Evolutionary conservation across 2,113 vertebrate genomes (phyloP), one percentile per base, ranked within the genome.

Genomic region (Nycticryphes semicollaris): DNA sequence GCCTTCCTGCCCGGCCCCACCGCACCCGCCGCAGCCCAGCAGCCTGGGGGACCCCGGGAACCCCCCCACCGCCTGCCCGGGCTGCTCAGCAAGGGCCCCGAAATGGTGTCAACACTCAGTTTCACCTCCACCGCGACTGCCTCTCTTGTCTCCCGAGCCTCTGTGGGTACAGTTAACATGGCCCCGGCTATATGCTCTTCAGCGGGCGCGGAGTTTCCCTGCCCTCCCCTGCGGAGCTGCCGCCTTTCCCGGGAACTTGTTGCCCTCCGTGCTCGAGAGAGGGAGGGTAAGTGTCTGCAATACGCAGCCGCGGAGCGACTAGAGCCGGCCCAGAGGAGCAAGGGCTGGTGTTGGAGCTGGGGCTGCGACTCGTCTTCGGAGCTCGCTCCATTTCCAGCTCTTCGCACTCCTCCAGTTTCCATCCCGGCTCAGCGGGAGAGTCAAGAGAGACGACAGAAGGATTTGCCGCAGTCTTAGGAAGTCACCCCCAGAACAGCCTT

Each of bases 31-130:
- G 35, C 15, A 33, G 37, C n/a, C 39, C 72, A 48, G 59, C 3
- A 11, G 15, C 6, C n/a, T 31, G 2, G 18, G 12, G 4, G 0
- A 15, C 20, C n/a, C 6, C 53, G 51, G 51, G 25, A 14, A 15
- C 8, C 51, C 27, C 47, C 12, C 12, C 33, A 31, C 15, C 18
- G 19, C 53, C 62, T 27, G 57, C 62, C 67, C 31, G 2, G 20
- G 33, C 13, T 51, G 37, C 72, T 27, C 59, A n/a, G 57, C 25
- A 20, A n/a, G 63, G 63, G 11, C 16, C 51, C 51, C 51, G 22
- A 76, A 37, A 39, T 6, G 2, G 6, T 43, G 56, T 12, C 35
- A 24, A 64, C 39, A 2, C 24, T 3, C 35, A 48, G 20, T 41
- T 81, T 62, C 95, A 24, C 41, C 50, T 70, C 64, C 51, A 3